Evolutionary conservation across 2,797 vertebrate species (phyloP), one percentile per base, ranked within the genome.

Genomic region (Avahi laniger): DNA sequence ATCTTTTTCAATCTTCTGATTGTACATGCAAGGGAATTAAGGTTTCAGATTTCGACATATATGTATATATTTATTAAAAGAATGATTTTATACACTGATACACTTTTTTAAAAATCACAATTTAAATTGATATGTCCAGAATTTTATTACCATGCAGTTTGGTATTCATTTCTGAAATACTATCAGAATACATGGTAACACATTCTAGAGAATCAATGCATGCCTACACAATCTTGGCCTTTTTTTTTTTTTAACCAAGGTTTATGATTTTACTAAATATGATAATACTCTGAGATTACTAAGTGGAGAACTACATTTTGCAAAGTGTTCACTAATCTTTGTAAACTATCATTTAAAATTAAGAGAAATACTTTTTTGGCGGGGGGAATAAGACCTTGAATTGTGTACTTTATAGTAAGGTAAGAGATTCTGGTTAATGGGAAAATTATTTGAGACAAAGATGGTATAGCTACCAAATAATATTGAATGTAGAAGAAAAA

Each of bases 281-380:
- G 52, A 30, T 88, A 84, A 48, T 88, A 61, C 41, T 73, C 35
- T 65, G 48, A 79, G 57, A 54, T 28, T 59, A 41, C 11, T 28
- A 79, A 75, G 3, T 73, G 41, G 70, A 86, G 48, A 93, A 73
- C 41, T 93, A 33, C 28, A 17, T 89, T 94, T 92, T 89, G n/a
- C 48, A 89, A 35, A 89, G 33, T 17, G 26, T 82, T 95, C 41
- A 80, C 28, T 69, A 72, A 85, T 75, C 33, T 91, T 93, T 75
- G n/a, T 82, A 15, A 79, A 70, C 43, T 88, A 12, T 54, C 70
- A n/a, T 80, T 96, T 69, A 59, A 96, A 91, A 80, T 93, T 24
- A 92, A 33, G 61, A 86, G 65, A 80, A 9, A 17, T 35, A 13
- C 52, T 61, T 92, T 81, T 15, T 54, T 91, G 80, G 41, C 61